These are phyloP conservation scores for Bombus pascuorum DNA, from an alignment of 1,140 invertebrate species.

Conservation along the genomic window DNA sequence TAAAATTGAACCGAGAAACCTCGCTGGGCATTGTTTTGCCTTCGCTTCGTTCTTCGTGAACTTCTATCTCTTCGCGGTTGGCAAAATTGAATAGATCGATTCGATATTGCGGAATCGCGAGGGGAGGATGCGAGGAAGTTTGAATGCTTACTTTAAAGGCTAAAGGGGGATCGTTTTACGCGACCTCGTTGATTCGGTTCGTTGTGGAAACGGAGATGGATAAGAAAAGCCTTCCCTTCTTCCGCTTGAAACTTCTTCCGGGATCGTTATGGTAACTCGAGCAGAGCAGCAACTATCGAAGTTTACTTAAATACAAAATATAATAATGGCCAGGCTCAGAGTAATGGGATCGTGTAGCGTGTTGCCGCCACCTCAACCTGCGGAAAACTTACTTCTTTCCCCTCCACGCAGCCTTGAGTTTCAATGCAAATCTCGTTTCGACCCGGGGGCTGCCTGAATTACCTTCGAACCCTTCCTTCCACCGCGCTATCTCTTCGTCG, in stretches of 20 bases:
- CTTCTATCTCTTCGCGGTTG: neutral
- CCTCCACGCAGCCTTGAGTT: conserved; percentile 34
- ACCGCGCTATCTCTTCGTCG: neutral
- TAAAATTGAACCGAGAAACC: too few relatives aligned
- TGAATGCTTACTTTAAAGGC: neutral
- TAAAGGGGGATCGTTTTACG: conserved; percentile 15
- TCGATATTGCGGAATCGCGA: neutral
- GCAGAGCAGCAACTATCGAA: conserved; percentile 53
- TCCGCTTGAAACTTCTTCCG: conserved; percentile 39
- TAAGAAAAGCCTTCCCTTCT: conserved; percentile 10
- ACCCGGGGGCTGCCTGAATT: conserved; percentile 7
- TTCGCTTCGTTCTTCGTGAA: too few relatives aligned
- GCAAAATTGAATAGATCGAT: neutral
- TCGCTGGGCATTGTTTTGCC: too few relatives aligned
- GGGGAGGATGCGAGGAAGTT: neutral
- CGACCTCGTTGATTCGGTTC: conserved; percentile 12
- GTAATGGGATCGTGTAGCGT: conserved; percentile 53
- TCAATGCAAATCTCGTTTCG: conserved; percentile 61
- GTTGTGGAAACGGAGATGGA: neutral
- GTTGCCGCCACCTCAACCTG: conserved; percentile 10
- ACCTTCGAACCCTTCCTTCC: neutral
- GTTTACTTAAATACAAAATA: conserved; percentile 69
- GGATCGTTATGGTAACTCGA: conserved; percentile 38
- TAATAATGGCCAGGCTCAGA: conserved; percentile 55
- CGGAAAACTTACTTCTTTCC: conserved; percentile 45